phyloP scores from a whole-genome alignment of 2,888 invertebrate genomes.

The Pyrochroa serraticornis region DNA sequence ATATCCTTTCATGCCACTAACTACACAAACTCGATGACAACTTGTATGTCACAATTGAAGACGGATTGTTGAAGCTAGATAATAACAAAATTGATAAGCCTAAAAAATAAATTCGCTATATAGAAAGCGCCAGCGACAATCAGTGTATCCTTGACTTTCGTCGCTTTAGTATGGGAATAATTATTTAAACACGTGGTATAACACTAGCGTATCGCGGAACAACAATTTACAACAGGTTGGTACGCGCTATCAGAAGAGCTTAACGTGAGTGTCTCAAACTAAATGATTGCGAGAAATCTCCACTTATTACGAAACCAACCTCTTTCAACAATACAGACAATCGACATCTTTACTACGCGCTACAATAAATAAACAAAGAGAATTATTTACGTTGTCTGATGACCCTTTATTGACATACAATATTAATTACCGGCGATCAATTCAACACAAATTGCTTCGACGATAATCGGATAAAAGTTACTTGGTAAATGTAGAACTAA shows the following conservation, averaged over 20 bases:
- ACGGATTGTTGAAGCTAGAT: slow-evolving; percentile 21
- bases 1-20: slow-evolving; percentile 17
- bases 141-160: slow-evolving; percentile 52
- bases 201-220: slow-evolving; percentile 36
- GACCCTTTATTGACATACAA: too few species aligned
- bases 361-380: too few species aligned
- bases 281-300: slow-evolving; percentile 7
- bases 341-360: too few species aligned
- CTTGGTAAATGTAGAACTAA: too few species aligned
- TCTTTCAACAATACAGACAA: too few species aligned
- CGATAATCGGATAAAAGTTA: too few species aligned
- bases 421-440: too few species aligned
- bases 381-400: too few species aligned
- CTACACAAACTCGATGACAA: slow-evolving; percentile 13
- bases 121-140: slow-evolving; percentile 44
- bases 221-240: slow-evolving; percentile 28
- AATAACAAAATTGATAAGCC: slow-evolving; percentile 26
- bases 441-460: too few species aligned
- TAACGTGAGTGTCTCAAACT: neutral
- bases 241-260: slow-evolving; percentile 5
- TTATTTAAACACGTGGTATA: slow-evolving; percentile 50
- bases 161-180: slow-evolving; percentile 36
- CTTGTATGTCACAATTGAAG: slow-evolving; percentile 16
- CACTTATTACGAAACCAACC: slow-evolving; percentile 13
- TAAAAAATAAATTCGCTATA: slow-evolving; percentile 30